Percentiles rank a stretch among this genome's conserved stretches.
Conservation (phyloP, 1,140 invertebrate species). For the Plectrocnemia conspersa region DNA sequence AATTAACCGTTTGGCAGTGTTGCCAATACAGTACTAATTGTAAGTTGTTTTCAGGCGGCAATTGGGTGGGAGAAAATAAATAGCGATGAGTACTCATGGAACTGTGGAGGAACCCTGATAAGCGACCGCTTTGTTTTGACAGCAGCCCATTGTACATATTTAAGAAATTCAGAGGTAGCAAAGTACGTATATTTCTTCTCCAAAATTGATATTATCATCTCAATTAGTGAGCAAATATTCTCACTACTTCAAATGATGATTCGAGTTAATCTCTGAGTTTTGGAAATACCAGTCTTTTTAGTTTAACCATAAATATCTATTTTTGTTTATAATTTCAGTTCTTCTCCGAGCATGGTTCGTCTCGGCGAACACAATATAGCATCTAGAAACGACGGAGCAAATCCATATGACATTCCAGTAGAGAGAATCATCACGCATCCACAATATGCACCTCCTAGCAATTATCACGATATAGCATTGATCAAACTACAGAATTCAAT, state of each 20-base stretch:
- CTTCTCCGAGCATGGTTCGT: slow-evolving; percentile 26
- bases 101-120: slow-evolving; percentile 13
- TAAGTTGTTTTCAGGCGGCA: neutral
- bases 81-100: slow-evolving; percentile 1
- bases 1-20: neutral
- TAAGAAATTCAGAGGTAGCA: neutral
- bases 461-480: slow-evolving; percentile 56
- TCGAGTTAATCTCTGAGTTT: no score
- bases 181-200: no score
- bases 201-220: no score
- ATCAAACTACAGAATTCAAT: slow-evolving; percentile 44
- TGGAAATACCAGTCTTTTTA: no score
- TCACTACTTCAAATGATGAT: no score
- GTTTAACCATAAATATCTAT: no score
- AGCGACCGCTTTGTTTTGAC: slow-evolving; percentile 15
- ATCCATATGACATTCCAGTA: slow-evolving; percentile 33
- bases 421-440: slow-evolving; percentile 43
- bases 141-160: slow-evolving; percentile 9
- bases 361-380: slow-evolving; percentile 36
- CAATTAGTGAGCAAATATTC: no score
- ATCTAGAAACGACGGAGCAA: slow-evolving; percentile 23
- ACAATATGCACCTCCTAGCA: slow-evolving; percentile 41
- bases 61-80: slow-evolving; percentile 6
- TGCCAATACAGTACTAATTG: no score
- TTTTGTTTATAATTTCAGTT: no score